A percentile compares a stretch with the other conserved stretches of the same genome.
These are phyloP conservation scores for Electrophaes corylata DNA, from an alignment of 2,888 invertebrate species.

Conservation along the genomic window DNA sequence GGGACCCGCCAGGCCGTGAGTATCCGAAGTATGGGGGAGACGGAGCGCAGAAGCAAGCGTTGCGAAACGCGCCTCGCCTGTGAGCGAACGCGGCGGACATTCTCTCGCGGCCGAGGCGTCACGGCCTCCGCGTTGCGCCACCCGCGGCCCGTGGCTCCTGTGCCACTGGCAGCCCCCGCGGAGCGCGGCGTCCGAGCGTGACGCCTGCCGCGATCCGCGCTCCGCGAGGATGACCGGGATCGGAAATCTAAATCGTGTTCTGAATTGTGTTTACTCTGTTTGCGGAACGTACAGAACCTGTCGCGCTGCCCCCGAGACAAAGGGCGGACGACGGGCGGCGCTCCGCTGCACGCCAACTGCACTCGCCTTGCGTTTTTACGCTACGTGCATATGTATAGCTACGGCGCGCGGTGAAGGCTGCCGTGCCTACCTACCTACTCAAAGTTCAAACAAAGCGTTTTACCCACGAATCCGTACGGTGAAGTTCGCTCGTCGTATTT, in stretches of 20 bases:
- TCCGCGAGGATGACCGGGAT: conserved; percentile 55
- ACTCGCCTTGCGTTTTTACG: conserved; percentile 57
- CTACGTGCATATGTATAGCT: conserved; percentile 65
- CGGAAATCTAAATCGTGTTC: conserved; percentile 78
- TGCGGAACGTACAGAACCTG: conserved; percentile 68
- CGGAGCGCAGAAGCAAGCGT: conserved; percentile 59
- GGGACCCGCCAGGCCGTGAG: conserved; percentile 82
- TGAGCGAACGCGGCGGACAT: conserved; percentile 64
- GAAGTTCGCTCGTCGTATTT: conserved; percentile 60
- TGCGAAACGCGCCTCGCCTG: conserved; percentile 70
- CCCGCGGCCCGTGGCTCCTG: conserved; percentile 54
- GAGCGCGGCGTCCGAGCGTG: conserved; percentile 79
- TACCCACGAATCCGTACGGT: conserved; percentile 72
- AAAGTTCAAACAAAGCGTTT: conserved; percentile 78
- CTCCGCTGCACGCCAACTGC: conserved; percentile 59
- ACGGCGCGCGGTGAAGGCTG: conserved; percentile 79
- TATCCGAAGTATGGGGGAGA: conserved; percentile 66
- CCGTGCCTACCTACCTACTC: conserved; percentile 65
- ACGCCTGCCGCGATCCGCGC: conserved; percentile 59
- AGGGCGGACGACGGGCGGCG: conserved; percentile 60
- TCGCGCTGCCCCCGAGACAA: conserved; percentile 73
- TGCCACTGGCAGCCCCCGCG: conserved; percentile 53
- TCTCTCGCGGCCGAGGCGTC: conserved; percentile 81
- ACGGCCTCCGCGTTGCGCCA: conserved; percentile 83
- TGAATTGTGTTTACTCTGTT: conserved; percentile 80